Evolutionary conservation across 2,113 vertebrate genomes (phyloP), one percentile per base, ranked within the genome.

Genomic region (Scatophagus argus): DNA sequence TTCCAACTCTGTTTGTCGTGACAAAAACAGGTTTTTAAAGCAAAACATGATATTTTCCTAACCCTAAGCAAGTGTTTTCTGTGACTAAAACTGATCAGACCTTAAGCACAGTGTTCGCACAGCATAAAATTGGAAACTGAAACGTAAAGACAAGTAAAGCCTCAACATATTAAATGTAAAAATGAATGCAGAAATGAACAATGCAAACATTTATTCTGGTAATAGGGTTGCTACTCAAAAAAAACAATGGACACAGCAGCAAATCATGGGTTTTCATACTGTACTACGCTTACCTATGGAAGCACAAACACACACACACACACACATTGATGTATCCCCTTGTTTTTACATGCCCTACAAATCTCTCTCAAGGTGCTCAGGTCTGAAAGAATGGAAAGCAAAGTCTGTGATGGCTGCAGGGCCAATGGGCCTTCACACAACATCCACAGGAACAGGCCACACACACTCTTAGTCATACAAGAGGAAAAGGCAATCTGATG

Each of bases 401-500:
- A 66, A 66, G 39, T 52, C 63, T 65, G 63, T 38, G 60, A 52
- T 77, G 63, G 66, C 77, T 63, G 54, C 67, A 64, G 51, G 74
- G 49, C 54, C 76, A 70, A 55, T 7, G 29, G 46, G 67, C 47
- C 49, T 54, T 63, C 52, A 38, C 52, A 68, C 71, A 52, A 66
- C 74, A 67, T 46, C 47, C 51, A 65, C 59, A 51, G 49, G 65
- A 60, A 49, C 13, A 1, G 66, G 70, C 54, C 2, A 6, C 56
- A 67, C 71, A 68, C 55, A 46, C 27, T 60, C 34, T 31, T 54
- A 59, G 55, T 63, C 78, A 72, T 69, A 64, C 65, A 66, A 25
- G 17, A 8, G 16, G 9, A 52, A 49, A n/a, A 49, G 7, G 32
- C 12, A n/a, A 52, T 25, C 65, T 55, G 74, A 69, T 67, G 38